Conservation (phyloP, 2,888 invertebrate genomes). For the Oscheius sp. region DNA sequence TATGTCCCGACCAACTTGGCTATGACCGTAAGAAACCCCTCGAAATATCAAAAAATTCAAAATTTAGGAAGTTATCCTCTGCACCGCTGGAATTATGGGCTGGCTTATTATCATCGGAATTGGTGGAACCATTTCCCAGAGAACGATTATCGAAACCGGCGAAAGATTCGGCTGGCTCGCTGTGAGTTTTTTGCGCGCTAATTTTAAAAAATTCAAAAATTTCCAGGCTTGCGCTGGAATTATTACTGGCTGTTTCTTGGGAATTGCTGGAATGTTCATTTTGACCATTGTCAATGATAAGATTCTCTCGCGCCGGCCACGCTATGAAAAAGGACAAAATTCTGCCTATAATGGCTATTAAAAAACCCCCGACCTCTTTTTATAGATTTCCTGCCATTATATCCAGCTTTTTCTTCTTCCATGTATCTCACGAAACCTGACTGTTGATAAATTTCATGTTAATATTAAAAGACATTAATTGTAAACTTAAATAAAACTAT, state of each 20-base stretch:
- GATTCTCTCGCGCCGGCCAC: constrained; percentile 58
- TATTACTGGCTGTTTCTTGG: constrained; percentile 68
- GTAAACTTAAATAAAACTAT: too few species aligned
- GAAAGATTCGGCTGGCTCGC: constrained; percentile 72
- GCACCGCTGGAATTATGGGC: constrained; percentile 70
- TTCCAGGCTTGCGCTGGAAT: constrained; percentile 70
- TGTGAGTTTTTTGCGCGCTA: constrained; percentile 42
- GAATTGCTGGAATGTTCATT: constrained; percentile 67
- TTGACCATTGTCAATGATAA: constrained; percentile 69
- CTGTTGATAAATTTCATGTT: too few species aligned
- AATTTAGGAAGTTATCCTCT: constrained; percentile 70
- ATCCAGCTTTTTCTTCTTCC: too few species aligned
- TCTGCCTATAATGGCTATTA: constrained; percentile 4
- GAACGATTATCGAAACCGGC: constrained; percentile 72
- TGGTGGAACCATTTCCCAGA: constrained; percentile 69
- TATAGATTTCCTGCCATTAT: too few species aligned
- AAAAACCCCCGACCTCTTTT: not conserved
- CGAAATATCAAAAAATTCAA: not conserved
- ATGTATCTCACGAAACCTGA: too few species aligned
- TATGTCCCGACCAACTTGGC: constrained; percentile 68
- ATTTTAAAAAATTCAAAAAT: not conserved
- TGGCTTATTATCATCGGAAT: constrained; percentile 72
- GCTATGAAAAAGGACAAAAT: constrained; percentile 42
- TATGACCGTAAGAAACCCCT: constrained; percentile 57
- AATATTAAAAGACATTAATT: too few species aligned